phyloP scores from a whole-genome alignment of 2,797 vertebrate genomes.

The Myotis planiceps region DNA sequence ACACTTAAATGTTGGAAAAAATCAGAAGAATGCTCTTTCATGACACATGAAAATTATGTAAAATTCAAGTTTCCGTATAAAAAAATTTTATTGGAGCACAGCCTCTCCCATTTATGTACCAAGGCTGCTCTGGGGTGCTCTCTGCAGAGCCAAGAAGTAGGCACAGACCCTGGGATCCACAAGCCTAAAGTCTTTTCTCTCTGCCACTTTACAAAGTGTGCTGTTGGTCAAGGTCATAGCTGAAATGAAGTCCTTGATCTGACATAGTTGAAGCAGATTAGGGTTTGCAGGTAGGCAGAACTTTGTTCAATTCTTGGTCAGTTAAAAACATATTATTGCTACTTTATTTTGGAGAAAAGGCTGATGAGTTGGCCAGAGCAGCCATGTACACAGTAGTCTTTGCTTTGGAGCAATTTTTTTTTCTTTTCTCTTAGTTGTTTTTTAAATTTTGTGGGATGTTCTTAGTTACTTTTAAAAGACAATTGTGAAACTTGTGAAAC shows the following conservation, averaged over 20 bases:
- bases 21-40: neutral
- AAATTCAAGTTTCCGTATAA: neutral
- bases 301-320: neutral
- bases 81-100: neutral
- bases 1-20: neutral
- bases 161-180: neutral
- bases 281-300: neutral
- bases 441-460: neutral
- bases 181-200: neutral
- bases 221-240: neutral
- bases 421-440: neutral
- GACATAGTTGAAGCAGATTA: neutral
- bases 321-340: neutral
- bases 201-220: neutral
- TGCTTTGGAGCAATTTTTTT: neutral
- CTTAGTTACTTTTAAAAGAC: constrained; percentile 35
- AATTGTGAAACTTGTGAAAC: neutral
- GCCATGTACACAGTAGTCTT: neutral
- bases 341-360: neutral
- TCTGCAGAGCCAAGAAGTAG: neutral
- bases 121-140: too few relatives aligned
- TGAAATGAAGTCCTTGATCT: neutral
- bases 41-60: neutral
- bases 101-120: neutral
- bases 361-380: neutral